Evolutionary conservation across 2,113 vertebrate species (phyloP).

Genomic region (Oreamnos americanus): DNA sequence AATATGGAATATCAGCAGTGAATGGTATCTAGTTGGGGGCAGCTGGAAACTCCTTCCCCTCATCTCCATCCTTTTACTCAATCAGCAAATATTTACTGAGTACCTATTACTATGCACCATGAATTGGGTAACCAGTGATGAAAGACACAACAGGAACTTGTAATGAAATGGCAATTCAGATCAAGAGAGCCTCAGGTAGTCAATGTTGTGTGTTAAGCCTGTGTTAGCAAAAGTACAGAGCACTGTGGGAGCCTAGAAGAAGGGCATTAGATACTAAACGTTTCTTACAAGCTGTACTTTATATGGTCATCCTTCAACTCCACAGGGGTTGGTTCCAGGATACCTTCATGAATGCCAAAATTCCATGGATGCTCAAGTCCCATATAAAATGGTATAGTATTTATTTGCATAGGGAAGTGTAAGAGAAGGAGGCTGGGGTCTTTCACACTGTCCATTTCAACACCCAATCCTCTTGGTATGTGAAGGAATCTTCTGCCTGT

Average conservation of each 20-base stretch:
- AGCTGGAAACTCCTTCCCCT: background rate
- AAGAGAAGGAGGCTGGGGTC: background rate
- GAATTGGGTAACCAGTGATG: background rate
- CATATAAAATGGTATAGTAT: background rate
- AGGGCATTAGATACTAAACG: background rate
- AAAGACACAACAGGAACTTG: background rate
- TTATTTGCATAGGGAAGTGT: background rate
- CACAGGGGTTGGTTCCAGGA: background rate
- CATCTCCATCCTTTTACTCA: background rate
- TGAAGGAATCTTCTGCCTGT: background rate
- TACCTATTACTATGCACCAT: background rate
- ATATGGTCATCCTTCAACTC: background rate
- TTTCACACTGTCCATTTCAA: fast-evolving
- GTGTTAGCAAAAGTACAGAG: background rate
- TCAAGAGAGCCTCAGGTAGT: background rate
- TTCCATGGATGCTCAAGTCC: background rate
- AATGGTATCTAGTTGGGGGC: background rate
- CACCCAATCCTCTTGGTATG: fast-evolving
- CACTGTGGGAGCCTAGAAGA: background rate
- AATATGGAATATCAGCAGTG: background rate
- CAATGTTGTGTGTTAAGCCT: background rate
- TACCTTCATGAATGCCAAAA: background rate
- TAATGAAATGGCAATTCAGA: background rate
- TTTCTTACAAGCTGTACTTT: background rate
- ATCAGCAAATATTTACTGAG: background rate